These are phyloP conservation scores for Dendrolimus houi DNA, from an alignment of 2,888 invertebrate genomes.

Conservation along the genomic window DNA sequence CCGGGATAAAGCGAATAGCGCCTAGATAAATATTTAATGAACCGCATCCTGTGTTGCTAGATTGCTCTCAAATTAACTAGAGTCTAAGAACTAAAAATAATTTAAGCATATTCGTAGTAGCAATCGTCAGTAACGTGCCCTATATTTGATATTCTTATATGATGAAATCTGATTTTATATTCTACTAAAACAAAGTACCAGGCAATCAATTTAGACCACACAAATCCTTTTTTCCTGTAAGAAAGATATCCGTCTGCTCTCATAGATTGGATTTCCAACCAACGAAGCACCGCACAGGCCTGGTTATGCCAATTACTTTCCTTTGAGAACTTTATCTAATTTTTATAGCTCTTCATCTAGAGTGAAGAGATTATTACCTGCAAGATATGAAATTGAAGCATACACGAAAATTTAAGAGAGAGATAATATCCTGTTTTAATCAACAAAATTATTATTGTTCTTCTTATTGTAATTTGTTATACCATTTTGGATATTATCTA, in stretches of 20 bases:
- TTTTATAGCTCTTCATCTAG: background rate
- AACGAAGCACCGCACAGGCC: slow-evolving; percentile 1
- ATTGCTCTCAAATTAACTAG: no score
- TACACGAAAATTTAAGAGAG: no score
- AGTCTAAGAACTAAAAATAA: background rate
- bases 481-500: no score
- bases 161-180: background rate
- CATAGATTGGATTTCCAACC: slow-evolving; percentile 4
- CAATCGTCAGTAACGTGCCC: background rate
- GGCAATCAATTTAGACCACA: background rate
- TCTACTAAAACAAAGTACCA: background rate
- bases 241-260: slow-evolving; percentile 1
- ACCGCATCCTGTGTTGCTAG: no score
- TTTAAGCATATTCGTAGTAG: background rate
- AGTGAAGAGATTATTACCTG: no score
- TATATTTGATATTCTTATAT: background rate
- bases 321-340: slow-evolving; percentile 1
- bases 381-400: no score
- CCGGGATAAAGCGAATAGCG: no score
- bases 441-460: no score
- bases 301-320: slow-evolving; percentile 4
- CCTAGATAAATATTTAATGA: no score
- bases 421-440: no score
- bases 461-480: no score
- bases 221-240: slow-evolving; percentile 1